A percentile compares a stretch with the other conserved stretches of the same genome.
Conservation (phyloP, 2,113 vertebrate genomes). For the Xiphophorus maculatus region DNA sequence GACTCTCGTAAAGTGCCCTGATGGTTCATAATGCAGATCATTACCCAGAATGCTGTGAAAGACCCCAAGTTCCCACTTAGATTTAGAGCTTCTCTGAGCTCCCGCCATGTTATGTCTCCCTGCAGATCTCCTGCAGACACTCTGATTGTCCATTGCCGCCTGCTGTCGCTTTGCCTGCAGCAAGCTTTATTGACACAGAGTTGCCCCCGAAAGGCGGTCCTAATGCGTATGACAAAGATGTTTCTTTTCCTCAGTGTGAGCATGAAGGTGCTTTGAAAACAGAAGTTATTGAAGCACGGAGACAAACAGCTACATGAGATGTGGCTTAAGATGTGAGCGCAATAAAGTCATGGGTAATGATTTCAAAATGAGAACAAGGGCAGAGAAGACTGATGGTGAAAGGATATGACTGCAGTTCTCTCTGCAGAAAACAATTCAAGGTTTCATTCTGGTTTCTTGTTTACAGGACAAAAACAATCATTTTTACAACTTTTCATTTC, state of each 20-base stretch:
- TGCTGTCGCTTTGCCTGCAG: conserved; percentile 57
- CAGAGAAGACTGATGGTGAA: conserved; percentile 25
- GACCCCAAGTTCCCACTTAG: conserved; percentile 72
- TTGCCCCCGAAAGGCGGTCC: conserved; percentile 75
- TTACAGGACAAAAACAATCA: background rate
- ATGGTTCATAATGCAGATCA: conserved; percentile 80
- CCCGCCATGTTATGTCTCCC: conserved; percentile 71
- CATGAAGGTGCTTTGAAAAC: conserved; percentile 65
- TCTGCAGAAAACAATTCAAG: background rate
- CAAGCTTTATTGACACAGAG: conserved; percentile 72
- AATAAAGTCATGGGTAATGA: conserved; percentile 62
- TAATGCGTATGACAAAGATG: conserved; percentile 66
- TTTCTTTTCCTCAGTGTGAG: conserved; percentile 67
- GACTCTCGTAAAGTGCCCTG: conserved; percentile 76
- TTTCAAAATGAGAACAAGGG: conserved; percentile 56
- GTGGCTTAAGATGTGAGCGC: conserved; percentile 59
- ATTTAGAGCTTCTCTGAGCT: conserved; percentile 55
- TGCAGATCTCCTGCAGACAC: conserved; percentile 61
- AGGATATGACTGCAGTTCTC: background rate
- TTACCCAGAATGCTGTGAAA: conserved; percentile 75
- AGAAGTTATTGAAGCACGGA: conserved; percentile 64
- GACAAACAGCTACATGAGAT: conserved; percentile 70
- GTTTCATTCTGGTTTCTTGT: background rate
- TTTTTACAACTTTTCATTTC: background rate
- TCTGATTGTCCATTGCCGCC: conserved; percentile 74